Evolutionary conservation across 2,797 vertebrate genomes (phyloP).

Genomic region (Sebastes taczanowskii): DNA sequence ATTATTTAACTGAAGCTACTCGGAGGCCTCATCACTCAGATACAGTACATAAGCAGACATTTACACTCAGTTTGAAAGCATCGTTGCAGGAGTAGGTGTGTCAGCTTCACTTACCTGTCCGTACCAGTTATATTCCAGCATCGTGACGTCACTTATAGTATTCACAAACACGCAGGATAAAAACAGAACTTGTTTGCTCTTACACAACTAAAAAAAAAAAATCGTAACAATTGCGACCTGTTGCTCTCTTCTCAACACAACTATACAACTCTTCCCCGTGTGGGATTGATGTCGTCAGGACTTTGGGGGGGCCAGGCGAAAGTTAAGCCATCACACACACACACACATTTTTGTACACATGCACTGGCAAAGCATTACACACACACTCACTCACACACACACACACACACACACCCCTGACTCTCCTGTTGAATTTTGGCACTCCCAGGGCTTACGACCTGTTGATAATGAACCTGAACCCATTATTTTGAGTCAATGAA

Average conservation of each 20-base stretch:
- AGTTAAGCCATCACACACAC: conserved; percentile 74
- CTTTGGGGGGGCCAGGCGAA: conserved; percentile 73
- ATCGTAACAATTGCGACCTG: conserved; percentile 28
- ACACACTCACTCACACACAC: conserved; percentile 42
- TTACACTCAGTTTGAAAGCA: not conserved
- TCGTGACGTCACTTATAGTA: conserved; percentile 73
- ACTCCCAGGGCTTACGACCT: conserved; percentile 94
- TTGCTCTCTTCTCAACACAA: conserved; percentile 66
- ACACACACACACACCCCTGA: conserved; percentile 54
- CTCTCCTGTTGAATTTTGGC: conserved; percentile 91
- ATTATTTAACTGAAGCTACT: not conserved
- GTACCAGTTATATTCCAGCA: conserved; percentile 98
- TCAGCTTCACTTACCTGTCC: conserved; percentile 90
- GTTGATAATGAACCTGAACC: conserved; percentile 99
- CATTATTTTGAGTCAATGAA: conserved; percentile 99
- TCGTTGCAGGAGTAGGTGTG: conserved; percentile 10
- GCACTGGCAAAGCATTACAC: conserved; percentile 37
- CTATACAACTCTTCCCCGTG: conserved; percentile 79
- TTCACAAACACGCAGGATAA: not conserved
- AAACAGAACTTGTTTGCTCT: not conserved
- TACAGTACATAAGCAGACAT: not conserved
- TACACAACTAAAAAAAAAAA: not conserved
- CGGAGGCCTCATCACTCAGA: not conserved
- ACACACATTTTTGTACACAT: conserved; percentile 58
- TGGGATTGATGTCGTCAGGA: conserved; percentile 79